phyloP scores from a whole-genome alignment of 2,888 invertebrate genomes.

The Philaethria dido region DNA sequence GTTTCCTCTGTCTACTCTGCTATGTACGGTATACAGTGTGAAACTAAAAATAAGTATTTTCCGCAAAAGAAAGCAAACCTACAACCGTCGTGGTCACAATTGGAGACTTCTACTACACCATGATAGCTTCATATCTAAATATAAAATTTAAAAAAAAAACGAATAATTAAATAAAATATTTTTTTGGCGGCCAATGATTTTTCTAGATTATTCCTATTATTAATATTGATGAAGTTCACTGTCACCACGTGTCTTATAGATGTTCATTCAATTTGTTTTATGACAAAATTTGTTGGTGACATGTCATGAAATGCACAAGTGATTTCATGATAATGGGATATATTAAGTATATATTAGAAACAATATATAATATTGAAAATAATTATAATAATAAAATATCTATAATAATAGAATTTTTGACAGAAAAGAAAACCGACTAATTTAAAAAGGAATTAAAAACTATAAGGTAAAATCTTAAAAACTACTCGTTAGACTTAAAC shows the following conservation, averaged over 20 bases:
- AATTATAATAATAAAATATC: neutral
- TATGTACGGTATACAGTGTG: no score
- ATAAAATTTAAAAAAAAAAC: neutral
- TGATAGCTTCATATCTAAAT: neutral
- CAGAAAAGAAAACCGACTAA: no score
- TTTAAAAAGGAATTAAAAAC: no score
- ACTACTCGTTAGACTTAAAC: no score
- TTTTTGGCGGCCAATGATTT: neutral
- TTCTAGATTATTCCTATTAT: neutral
- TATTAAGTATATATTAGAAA: neutral
- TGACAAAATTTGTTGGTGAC: constrained; percentile 1
- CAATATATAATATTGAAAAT: neutral
- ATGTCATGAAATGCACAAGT: neutral
- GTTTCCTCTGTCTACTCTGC: no score
- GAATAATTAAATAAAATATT: neutral
- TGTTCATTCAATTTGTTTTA: constrained; percentile 21
- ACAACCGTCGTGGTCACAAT: neutral
- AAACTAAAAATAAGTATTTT: no score
- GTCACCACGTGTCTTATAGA: neutral
- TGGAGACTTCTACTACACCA: neutral
- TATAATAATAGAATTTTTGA: no score
- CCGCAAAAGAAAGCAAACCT: no score
- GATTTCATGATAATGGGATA: neutral
- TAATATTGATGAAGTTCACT: constrained; percentile 5
- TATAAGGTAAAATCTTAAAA: no score